These are phyloP conservation scores for Osmerus mordax DNA, from an alignment of 2,113 vertebrate genomes.

Conservation along the genomic window DNA sequence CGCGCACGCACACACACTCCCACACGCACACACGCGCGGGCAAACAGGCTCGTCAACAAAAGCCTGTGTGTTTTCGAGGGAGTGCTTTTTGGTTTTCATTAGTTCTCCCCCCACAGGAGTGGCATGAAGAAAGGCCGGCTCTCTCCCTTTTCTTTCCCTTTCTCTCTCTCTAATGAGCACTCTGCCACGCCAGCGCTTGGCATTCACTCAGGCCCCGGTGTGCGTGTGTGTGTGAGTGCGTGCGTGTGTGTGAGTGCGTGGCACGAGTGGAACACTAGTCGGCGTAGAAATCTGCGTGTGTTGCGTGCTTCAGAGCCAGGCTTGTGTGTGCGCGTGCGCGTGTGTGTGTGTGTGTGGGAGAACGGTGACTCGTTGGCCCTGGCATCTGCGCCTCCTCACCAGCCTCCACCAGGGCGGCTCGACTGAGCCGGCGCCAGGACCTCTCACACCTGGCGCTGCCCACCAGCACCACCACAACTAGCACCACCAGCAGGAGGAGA, in stretches of 20 bases:
- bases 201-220: conserved; percentile 39
- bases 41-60: background rate
- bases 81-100: conserved; percentile 17
- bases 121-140: conserved; percentile 43
- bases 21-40: too few species aligned
- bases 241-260: background rate
- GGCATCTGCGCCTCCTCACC: conserved; percentile 25
- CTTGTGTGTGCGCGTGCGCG: conserved; percentile 36
- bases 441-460: conserved; percentile 63
- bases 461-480: conserved; percentile 12
- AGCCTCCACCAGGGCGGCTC: conserved; percentile 38
- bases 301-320: background rate
- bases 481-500: conserved; percentile 14
- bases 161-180: conserved; percentile 63
- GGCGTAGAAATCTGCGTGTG: conserved; percentile 31
- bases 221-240: conserved; percentile 13
- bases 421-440: conserved; percentile 58
- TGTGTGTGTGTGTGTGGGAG: conserved; percentile 12
- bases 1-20: too few species aligned
- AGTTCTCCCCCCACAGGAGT: conserved; percentile 4
- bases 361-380: conserved; percentile 12
- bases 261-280: background rate
- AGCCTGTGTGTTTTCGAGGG: background rate
- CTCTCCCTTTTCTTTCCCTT: conserved; percentile 10
- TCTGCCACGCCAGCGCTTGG: conserved; percentile 50